Conservation (phyloP, 2,797 vertebrate species). For the Emys orbicularis region DNA sequence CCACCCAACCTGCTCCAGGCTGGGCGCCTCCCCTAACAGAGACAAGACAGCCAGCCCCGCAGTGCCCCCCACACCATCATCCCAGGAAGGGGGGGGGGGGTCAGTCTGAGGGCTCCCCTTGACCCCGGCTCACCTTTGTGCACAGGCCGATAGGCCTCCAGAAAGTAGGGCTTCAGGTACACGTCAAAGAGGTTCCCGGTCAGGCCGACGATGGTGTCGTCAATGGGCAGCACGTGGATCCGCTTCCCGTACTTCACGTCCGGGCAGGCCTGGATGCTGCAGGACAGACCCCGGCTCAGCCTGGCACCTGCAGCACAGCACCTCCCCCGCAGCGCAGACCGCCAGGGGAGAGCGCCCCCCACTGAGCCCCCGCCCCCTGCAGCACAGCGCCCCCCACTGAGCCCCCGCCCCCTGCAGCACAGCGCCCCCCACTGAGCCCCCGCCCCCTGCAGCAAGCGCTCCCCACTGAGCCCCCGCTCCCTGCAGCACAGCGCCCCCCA, state of each 20-base stretch:
- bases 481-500: neutral
- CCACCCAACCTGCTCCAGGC: neutral
- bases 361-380: too few species aligned
- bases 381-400: neutral
- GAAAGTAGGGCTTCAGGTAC: conserved; percentile 98
- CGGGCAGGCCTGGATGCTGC: conserved; percentile 98
- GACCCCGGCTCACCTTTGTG: neutral
- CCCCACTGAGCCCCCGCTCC: neutral
- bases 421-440: too few species aligned
- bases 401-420: too few species aligned
- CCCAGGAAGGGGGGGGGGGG: rapidly evolving
- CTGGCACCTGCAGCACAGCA: neutral
- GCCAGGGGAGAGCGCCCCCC: neutral
- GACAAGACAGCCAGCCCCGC: neutral
- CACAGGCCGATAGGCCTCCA: conserved; percentile 90
- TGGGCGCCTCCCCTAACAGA: neutral
- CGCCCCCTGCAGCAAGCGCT: neutral
- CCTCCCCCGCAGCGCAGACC: too few species aligned
- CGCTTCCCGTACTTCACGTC: conserved; percentile 99
- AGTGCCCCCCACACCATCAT: too few species aligned
- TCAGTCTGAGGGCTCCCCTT: conserved; percentile 81
- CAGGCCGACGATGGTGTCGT: conserved; percentile 98
- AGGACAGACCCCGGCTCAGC: neutral
- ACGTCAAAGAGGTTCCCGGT: conserved; percentile 99
- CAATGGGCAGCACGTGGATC: conserved; percentile 96